phyloP scores from a whole-genome alignment of 2,113 vertebrate species.

The Sisor rabdophorus region DNA sequence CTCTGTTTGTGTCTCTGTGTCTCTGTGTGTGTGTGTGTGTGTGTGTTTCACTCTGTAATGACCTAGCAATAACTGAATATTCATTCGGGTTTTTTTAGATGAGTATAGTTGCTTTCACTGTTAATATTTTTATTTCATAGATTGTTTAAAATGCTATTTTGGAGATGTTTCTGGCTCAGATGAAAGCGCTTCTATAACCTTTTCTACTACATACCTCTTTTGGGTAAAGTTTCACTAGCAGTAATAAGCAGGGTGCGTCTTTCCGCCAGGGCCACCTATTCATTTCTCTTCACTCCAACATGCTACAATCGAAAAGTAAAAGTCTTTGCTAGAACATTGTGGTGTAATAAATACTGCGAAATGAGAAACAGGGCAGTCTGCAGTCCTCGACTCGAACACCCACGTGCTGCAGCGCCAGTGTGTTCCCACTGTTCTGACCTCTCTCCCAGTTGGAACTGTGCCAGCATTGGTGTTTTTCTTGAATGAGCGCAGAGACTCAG shows the following conservation, averaged over 20 bases:
- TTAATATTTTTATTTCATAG: neutral
- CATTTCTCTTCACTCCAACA: neutral
- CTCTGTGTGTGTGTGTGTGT: no score
- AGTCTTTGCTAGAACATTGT: no score
- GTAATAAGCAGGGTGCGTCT: neutral
- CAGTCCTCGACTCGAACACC: neutral
- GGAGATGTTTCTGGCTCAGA: neutral
- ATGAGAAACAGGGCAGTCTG: neutral
- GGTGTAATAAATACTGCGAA: neutral
- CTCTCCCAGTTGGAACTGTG: conserved; percentile 62
- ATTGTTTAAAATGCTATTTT: neutral
- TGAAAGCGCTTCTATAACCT: neutral
- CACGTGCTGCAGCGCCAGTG: conserved; percentile 3
- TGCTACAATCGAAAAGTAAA: neutral
- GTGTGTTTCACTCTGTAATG: no score
- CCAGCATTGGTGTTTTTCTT: conserved; percentile 44
- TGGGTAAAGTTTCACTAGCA: neutral
- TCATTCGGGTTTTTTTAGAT: no score
- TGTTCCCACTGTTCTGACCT: conserved; percentile 50
- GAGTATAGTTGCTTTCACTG: neutral
- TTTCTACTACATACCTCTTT: neutral
- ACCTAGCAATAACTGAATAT: no score
- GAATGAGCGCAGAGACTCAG: conserved; percentile 14
- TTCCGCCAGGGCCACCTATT: neutral
- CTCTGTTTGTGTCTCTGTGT: no score